These are phyloP conservation scores for Eonycteris spelaea DNA, from an alignment of 2,113 vertebrate genomes.

Conservation along the genomic window DNA sequence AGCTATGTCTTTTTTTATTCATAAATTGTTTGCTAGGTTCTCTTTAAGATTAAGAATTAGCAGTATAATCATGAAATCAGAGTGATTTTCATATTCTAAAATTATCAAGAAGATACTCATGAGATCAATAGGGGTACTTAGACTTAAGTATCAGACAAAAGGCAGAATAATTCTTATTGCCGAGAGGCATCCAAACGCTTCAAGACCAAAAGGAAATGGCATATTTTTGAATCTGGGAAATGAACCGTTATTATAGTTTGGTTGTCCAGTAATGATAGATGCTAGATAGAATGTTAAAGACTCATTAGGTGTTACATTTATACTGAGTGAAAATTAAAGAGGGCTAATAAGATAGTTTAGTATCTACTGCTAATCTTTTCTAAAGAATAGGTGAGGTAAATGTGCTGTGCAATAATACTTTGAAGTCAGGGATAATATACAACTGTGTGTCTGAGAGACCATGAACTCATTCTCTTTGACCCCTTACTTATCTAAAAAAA, in stretches of 20 bases:
- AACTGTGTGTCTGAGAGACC: not conserved
- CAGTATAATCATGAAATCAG: not conserved
- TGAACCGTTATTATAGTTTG: not conserved
- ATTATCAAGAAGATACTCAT: not conserved
- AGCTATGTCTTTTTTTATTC: not conserved
- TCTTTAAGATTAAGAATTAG: not conserved
- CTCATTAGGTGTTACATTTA: not conserved
- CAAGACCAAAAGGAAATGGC: not conserved
- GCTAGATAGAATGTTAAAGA: not conserved
- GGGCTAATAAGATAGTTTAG: not conserved
- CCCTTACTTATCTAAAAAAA: not conserved
- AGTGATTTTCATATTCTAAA: not conserved
- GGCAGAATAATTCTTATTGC: not conserved
- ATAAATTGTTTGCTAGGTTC: not conserved
- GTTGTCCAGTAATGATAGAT: not conserved
- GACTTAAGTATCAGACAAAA: not conserved
- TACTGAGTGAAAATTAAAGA: not conserved
- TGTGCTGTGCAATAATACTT: not conserved
- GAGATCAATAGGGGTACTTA: not conserved
- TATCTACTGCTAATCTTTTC: not conserved
- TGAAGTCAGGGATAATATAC: not conserved
- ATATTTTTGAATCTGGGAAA: not conserved
- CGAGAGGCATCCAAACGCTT: not conserved
- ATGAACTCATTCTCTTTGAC: not conserved
- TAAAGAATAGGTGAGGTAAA: not conserved